Evolutionary conservation across 1,140 invertebrate genomes (phyloP), one percentile per base, ranked within the genome.

Genomic region (Neodiprion virginianus): DNA sequence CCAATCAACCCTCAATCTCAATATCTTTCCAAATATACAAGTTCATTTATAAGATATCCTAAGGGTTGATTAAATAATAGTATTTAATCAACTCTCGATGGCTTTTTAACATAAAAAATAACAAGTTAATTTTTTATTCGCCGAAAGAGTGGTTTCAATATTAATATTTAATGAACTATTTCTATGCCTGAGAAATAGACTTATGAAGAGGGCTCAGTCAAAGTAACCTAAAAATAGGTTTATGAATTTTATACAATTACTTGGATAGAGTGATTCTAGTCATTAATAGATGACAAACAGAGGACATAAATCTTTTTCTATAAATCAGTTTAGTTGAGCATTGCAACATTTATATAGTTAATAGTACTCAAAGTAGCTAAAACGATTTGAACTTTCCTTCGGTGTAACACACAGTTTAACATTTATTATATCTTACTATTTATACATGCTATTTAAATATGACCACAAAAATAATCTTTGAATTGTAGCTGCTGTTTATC

Each of bases 371-470:
- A 61, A 61, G n/a, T 11, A 11, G 53, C n/a, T 61, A 11, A 61
- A 61, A 11, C n/a, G 53, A 61, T 61, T 61, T 11, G 53, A 61
- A n/a, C n/a, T 61, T 11, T 61, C n/a, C n/a, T 11, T 1, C 0
- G 53, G 53, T 1, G 10, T 61, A 11, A 61, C n/a, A 61, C 10
- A 11, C n/a, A 61, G n/a, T 61, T 11, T 61, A 61, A 11, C 10
- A 61, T 61, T 61, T 61, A 11, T 11, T 61, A n/a, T 61, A n/a
- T 61, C 10, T 61, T n/a, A 61, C 53, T 11, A 61, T 61, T 11
- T 61, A 61, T 11, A 61, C n/a, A 61, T 61, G 10, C 53, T n/a
- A 61, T 61, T 61, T 61, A 61, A 61, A 61, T 61, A n/a, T n/a
- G n/a, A 21, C 17, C 17, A 21, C 17, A 21, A 21, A 21, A 21